Evolutionary conservation across 2,113 vertebrate genomes (phyloP).

Genomic region (Pelecanoides urinatrix): DNA sequence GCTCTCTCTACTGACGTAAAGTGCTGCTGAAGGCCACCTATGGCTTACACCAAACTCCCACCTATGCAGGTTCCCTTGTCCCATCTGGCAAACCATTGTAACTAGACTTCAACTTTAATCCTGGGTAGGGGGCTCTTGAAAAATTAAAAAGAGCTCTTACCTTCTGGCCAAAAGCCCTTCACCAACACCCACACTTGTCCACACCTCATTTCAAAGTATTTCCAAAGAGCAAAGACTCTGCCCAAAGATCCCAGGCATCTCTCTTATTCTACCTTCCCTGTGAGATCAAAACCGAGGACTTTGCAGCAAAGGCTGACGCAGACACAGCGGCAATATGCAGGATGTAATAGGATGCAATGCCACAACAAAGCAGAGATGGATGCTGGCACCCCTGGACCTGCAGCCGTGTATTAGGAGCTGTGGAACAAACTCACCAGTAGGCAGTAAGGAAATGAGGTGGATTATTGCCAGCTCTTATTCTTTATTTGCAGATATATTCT

Average conservation of each 20-base stretch:
- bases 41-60: neutral
- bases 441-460: slow-evolving; percentile 1
- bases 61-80: neutral
- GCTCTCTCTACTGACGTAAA: neutral
- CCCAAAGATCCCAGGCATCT: neutral
- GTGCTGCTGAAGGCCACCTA: neutral
- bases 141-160: neutral
- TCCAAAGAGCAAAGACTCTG: neutral
- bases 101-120: neutral
- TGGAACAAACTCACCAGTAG: neutral
- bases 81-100: neutral
- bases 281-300: neutral
- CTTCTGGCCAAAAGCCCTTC: neutral
- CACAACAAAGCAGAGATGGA: neutral
- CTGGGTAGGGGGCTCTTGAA: neutral
- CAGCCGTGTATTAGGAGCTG: neutral
- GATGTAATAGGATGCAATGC: neutral
- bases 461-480: neutral
- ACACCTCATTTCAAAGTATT: neutral
- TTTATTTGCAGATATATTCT: neutral
- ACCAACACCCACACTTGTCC: neutral
- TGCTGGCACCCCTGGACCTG: neutral
- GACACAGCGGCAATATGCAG: accelerated
- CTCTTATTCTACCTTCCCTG: neutral
- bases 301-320: neutral